phyloP scores from a whole-genome alignment of 2,797 vertebrate species.

The Lateolabrax maculatus region DNA sequence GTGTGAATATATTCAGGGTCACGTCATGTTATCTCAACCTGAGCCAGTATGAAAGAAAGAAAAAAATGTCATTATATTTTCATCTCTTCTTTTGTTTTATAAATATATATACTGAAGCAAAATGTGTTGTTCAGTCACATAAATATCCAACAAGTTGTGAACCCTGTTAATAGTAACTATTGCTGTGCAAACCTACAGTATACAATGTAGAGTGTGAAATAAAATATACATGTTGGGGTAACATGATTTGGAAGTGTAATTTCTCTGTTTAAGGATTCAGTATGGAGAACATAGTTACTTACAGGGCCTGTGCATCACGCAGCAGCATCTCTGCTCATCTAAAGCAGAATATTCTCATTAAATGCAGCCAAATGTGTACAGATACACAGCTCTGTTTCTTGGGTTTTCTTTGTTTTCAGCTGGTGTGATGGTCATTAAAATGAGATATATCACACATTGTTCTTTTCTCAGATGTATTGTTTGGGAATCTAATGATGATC shows the following conservation, averaged over 20 bases:
- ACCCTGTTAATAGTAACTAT: neutral
- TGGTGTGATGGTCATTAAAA: constrained; percentile 45
- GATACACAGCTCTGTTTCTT: constrained; percentile 15
- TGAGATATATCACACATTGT: neutral
- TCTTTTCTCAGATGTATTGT: neutral
- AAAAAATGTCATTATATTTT: neutral
- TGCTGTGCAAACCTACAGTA: neutral
- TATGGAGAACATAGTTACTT: neutral
- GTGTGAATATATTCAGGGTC: neutral
- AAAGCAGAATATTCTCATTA: constrained; percentile 39
- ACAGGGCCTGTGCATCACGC: neutral
- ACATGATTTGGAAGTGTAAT: constrained; percentile 23
- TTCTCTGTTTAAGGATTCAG: neutral
- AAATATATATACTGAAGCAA: neutral
- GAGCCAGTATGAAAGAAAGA: neutral
- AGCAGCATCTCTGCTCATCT: constrained; percentile 19
- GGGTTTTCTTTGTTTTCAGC: constrained; percentile 12
- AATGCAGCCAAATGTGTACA: constrained; percentile 1
- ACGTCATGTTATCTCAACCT: neutral
- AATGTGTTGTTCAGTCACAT: neutral
- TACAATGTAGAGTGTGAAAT: neutral
- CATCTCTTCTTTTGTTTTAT: neutral
- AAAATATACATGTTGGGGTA: neutral
- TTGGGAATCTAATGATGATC: neutral
- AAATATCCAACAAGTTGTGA: constrained; percentile 8